Percentiles rank a stretch among this genome's conserved stretches.
Evolutionary conservation across 2,888 invertebrate genomes (phyloP).

Genomic region (Pheosia tremula): DNA sequence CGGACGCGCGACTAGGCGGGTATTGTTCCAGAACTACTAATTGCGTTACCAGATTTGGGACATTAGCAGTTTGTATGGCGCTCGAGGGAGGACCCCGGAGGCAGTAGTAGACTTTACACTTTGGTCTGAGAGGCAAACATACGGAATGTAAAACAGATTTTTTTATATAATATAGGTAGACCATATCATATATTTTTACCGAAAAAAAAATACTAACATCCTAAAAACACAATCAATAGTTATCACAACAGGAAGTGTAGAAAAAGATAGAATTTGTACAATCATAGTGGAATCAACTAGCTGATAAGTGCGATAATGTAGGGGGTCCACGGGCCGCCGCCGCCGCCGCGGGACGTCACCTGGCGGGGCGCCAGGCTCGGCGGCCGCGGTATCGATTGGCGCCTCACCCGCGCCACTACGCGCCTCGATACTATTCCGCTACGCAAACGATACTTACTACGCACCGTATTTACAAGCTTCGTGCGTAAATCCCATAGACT

Average conservation of each 20-base stretch:
- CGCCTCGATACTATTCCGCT: neutral
- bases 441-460: neutral
- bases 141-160: neutral
- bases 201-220: too few relatives aligned
- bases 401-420: neutral
- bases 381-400: conserved; percentile 1
- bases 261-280: too few relatives aligned
- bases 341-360: neutral
- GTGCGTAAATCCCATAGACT: too few relatives aligned
- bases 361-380: neutral
- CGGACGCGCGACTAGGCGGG: neutral
- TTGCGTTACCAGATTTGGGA: conserved; percentile 1
- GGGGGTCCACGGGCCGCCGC: neutral
- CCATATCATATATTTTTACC: too few relatives aligned
- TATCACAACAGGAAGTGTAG: too few relatives aligned
- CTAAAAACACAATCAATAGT: too few relatives aligned
- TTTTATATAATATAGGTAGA: too few relatives aligned
- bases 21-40: neutral
- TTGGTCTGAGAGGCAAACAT: neutral
- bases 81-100: neutral
- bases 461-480: neutral
- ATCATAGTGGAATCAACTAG: too few relatives aligned
- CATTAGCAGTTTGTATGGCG: neutral
- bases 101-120: neutral
- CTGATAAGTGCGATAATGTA: too few relatives aligned